A percentile compares a stretch with the other conserved stretches of the same genome.
Evolutionary conservation across 2,888 invertebrate genomes (phyloP).

Genomic region (Ornithoptera alexandrae): DNA sequence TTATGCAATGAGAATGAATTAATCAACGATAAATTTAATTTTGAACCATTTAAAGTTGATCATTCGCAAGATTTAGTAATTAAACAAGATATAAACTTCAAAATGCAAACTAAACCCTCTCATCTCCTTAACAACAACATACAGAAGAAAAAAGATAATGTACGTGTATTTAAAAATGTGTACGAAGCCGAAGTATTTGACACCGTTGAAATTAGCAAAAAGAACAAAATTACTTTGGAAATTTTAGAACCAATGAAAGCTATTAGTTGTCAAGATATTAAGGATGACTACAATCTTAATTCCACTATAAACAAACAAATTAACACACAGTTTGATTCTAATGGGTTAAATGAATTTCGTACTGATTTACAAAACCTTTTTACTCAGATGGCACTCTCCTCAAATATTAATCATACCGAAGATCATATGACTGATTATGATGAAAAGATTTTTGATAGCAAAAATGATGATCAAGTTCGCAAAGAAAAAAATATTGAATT

Average conservation of each 20-base stretch:
- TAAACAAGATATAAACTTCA: constrained; percentile 52
- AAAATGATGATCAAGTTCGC: constrained; percentile 12
- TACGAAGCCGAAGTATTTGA: not conserved
- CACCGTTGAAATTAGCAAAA: not conserved
- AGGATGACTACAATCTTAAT: constrained; percentile 15
- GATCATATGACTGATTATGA: constrained; percentile 29
- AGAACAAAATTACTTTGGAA: constrained; percentile 11
- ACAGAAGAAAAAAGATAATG: constrained; percentile 16
- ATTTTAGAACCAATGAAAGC: constrained; percentile 1
- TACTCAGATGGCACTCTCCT: constrained; percentile 62
- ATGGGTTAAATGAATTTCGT: constrained; percentile 30
- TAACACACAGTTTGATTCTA: constrained; percentile 1
- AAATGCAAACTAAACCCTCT: constrained; percentile 38
- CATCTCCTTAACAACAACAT: constrained; percentile 1
- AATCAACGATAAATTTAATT: constrained; percentile 39
- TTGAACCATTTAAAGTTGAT: constrained; percentile 43
- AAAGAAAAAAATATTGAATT: constrained; percentile 29
- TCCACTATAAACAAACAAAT: constrained; percentile 27
- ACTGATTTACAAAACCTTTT: constrained; percentile 60
- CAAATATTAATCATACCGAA: constrained; percentile 42
- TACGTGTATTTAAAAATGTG: constrained; percentile 27
- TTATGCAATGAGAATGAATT: constrained; percentile 20
- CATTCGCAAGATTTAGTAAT: constrained; percentile 48
- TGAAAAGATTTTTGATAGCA: constrained; percentile 23
- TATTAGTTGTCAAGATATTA: not conserved